Conservation (phyloP, 2,797 vertebrate genomes). For the Crocodylus rhombifer region DNA sequence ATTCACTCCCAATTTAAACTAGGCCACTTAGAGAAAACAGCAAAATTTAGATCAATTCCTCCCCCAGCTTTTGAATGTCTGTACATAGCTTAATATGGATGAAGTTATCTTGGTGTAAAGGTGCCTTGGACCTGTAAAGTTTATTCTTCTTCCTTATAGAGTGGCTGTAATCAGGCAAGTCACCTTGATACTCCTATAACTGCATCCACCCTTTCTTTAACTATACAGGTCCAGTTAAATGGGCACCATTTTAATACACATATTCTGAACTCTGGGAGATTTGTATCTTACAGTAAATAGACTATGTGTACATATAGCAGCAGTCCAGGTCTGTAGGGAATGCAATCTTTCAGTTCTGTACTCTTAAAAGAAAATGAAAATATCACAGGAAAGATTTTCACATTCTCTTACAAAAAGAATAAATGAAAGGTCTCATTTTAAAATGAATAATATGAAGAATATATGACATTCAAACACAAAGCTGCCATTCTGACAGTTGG, state of each 20-base stretch:
- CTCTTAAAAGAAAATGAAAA: background rate
- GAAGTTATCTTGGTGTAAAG: background rate
- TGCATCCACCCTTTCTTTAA: background rate
- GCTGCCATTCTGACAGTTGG: background rate
- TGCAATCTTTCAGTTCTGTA: background rate
- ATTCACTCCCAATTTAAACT: too few relatives aligned
- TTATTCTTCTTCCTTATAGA: background rate
- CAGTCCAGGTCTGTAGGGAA: background rate
- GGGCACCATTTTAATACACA: background rate
- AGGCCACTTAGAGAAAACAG: too few relatives aligned
- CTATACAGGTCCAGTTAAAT: background rate
- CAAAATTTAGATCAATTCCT: too few relatives aligned
- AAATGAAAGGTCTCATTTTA: background rate
- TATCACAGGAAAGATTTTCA: background rate
- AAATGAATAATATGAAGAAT: background rate
- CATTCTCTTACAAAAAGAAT: background rate
- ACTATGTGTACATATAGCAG: background rate
- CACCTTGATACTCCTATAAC: background rate
- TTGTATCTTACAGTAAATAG: background rate
- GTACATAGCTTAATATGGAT: background rate
- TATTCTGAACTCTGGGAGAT: background rate
- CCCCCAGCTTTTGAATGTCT: too few relatives aligned
- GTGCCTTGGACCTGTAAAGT: background rate
- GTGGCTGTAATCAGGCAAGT: rapidly evolving
- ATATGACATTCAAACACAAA: background rate